Percentiles rank a stretch among this genome's conserved stretches.
phyloP scores from a whole-genome alignment of 2,113 vertebrate genomes.

The Pseudorasbora parva region DNA sequence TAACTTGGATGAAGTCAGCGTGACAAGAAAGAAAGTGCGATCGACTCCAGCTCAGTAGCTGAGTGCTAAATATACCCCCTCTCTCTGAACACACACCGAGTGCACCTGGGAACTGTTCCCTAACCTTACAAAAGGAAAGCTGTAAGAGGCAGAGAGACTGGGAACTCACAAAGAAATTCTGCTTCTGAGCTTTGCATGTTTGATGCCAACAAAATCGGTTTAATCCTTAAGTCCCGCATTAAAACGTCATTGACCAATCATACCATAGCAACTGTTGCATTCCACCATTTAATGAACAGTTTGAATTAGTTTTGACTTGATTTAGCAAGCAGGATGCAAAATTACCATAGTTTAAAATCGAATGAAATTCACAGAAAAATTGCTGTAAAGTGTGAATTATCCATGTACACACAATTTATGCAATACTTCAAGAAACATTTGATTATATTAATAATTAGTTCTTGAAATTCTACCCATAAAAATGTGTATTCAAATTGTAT shows the following conservation, averaged over 20 bases:
- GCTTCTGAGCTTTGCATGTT: background rate
- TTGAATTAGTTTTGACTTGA: too few relatives aligned
- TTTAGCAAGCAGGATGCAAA: too few relatives aligned
- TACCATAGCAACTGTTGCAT: background rate
- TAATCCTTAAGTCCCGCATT: background rate
- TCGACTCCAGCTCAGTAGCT: background rate
- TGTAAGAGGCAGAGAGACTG: background rate
- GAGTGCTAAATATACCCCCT: constrained; percentile 33
- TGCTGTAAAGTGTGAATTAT: too few relatives aligned
- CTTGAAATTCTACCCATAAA: too few relatives aligned
- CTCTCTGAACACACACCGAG: constrained; percentile 1
- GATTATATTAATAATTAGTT: too few relatives aligned
- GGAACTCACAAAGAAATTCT: background rate
- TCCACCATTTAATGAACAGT: background rate
- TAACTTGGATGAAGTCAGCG: constrained; percentile 13
- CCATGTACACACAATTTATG: too few relatives aligned
- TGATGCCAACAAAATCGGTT: background rate
- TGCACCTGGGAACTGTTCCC: constrained; percentile 26
- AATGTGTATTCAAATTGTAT: too few relatives aligned
- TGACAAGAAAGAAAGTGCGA: constrained; percentile 5
- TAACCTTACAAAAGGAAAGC: constrained; percentile 19
- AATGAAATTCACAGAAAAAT: too few relatives aligned
- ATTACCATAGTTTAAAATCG: too few relatives aligned
- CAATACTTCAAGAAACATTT: too few relatives aligned
- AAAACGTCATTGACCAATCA: background rate